Conservation (phyloP, 2,797 vertebrate genomes). For the Lacerta bilineata region DNA sequence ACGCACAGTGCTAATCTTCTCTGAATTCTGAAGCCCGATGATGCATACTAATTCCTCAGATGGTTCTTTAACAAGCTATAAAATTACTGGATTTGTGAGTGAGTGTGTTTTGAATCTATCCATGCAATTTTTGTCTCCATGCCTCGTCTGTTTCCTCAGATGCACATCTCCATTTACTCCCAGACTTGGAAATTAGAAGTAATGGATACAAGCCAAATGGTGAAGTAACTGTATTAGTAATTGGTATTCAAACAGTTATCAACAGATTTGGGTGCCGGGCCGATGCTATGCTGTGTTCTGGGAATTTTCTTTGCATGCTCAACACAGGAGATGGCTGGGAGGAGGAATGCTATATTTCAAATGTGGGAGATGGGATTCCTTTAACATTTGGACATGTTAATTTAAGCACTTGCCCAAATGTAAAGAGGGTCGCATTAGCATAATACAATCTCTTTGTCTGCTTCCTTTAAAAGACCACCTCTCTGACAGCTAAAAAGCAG, state of each 20-base stretch:
- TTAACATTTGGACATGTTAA: not conserved
- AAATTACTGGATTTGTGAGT: slow-evolving; percentile 68
- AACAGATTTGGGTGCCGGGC: slow-evolving; percentile 7
- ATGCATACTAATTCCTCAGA: slow-evolving; percentile 62
- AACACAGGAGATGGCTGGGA: not conserved
- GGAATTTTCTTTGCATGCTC: slow-evolving; percentile 23
- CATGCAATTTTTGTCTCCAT: slow-evolving; percentile 60
- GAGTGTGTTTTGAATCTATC: slow-evolving; percentile 45
- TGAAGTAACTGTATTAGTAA: slow-evolving; percentile 27
- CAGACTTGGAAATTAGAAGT: slow-evolving; percentile 49
- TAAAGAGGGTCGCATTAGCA: slow-evolving; percentile 5
- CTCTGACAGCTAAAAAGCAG: slow-evolving; percentile 29
- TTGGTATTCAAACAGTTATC: slow-evolving; percentile 26
- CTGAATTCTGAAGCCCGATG: slow-evolving; percentile 54
- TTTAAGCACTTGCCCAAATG: slow-evolving; percentile 14
- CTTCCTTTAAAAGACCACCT: slow-evolving; percentile 6
- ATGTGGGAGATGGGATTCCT: slow-evolving; percentile 8
- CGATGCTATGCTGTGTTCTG: not conserved
- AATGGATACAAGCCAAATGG: slow-evolving; percentile 53
- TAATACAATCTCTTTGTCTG: not conserved
- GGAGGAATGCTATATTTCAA: not conserved
- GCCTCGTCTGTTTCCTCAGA: slow-evolving; percentile 58
- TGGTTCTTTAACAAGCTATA: slow-evolving; percentile 64
- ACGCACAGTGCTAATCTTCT: slow-evolving; percentile 39
- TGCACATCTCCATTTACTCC: slow-evolving; percentile 41